Evolutionary conservation across 2,797 vertebrate genomes (phyloP), one percentile per base, ranked within the genome.

Genomic region (Syngnathus acus): DNA sequence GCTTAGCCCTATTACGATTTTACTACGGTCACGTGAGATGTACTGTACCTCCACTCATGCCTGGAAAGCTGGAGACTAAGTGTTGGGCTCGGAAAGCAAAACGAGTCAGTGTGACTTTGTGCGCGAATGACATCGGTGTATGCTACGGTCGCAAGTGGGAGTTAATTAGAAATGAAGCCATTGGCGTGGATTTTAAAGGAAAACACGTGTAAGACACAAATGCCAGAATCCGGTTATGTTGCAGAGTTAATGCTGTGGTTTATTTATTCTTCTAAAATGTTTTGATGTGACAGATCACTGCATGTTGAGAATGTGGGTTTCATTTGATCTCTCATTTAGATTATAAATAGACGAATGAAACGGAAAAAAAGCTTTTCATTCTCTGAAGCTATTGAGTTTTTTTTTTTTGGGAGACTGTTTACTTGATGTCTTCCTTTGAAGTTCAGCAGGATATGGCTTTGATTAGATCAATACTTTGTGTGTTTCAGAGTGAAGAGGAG

Each of bases 391-490:
- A 71, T 76, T 70, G 74, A 82, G 81, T 61, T 13, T 16, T 21
- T 23, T 21, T 23, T 69, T 81, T 78, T 84, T 84, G 85, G 13
- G 37, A 57, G 55, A 82, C 91, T 93, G 93, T 95, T 94, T 94
- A 93, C 92, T 94, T 93, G 92, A 87, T 86, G 87, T 89, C 83
- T 89, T 83, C 78, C 90, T 94, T 95, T 95, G 93, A 95, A 94
- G 93, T 95, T 90, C 78, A 89, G 91, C 89, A 89, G 93, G 92
- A 92, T 94, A 93, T 93, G 93, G 90, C 93, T 94, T 94, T 94
- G 92, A 95, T 95, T 93, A 94, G 92, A 94, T 95, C 94, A 93
- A 94, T 94, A 92, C 93, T 92, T 92, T 93, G 90, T 93, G 90
- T 92, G 87, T 92, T 89, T 80, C 93, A 95, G 94, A 93, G 93